phyloP scores from a whole-genome alignment of 2,797 vertebrate species.

The Bryconaethiops microstoma region DNA sequence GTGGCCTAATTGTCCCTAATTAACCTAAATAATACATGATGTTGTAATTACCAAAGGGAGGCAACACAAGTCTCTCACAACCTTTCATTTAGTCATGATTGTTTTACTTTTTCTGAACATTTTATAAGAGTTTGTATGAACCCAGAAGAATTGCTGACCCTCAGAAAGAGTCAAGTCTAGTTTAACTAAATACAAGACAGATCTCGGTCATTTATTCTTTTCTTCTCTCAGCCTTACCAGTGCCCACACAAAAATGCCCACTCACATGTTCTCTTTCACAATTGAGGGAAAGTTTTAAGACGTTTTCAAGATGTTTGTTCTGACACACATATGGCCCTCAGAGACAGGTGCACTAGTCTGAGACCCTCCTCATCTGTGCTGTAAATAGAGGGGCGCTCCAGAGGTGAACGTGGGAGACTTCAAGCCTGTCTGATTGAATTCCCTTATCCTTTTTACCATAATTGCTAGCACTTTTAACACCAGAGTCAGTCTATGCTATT shows the following conservation, averaged over 20 bases:
- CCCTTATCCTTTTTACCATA: not conserved
- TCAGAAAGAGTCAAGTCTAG: not conserved
- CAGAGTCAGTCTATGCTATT: not conserved
- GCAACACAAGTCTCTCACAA: too few species aligned
- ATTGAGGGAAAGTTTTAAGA: not conserved
- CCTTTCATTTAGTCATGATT: too few species aligned
- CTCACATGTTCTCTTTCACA: not conserved
- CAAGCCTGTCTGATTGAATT: not conserved
- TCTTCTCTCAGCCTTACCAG: not conserved
- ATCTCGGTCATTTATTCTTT: conserved; percentile 18
- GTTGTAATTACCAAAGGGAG: not conserved
- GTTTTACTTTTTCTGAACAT: too few species aligned
- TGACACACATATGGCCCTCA: conserved; percentile 4
- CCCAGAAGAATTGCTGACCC: not conserved
- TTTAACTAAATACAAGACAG: conserved; percentile 12
- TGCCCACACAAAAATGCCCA: not conserved
- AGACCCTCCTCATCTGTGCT: conserved; percentile 12
- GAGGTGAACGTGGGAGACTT: conserved; percentile 11
- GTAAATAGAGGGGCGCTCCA: conserved; percentile 3
- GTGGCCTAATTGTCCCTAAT: not conserved
- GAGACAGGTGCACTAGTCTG: not conserved
- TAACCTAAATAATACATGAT: not conserved
- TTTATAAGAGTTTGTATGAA: too few species aligned
- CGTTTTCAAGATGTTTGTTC: conserved; percentile 8
- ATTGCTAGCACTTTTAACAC: conserved; percentile 8